Evolutionary conservation across 2,113 vertebrate species (phyloP).

Genomic region (Percopsis transmontana): DNA sequence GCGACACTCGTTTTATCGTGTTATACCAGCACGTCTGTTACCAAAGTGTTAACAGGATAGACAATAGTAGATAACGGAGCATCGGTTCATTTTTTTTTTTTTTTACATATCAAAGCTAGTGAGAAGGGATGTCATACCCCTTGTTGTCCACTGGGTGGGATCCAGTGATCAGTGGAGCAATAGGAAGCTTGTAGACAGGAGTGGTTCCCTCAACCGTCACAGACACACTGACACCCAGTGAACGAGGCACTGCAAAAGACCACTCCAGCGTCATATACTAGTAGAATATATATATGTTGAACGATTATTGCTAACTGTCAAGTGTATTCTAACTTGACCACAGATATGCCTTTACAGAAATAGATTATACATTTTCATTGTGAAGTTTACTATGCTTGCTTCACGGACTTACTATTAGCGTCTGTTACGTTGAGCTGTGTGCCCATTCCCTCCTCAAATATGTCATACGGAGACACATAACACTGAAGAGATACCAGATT

Average conservation of each 20-base stretch:
- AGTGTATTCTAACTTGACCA: no score
- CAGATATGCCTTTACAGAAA: no score
- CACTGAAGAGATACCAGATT: conserved; percentile 96
- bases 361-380: neutral
- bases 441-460: conserved; percentile 89
- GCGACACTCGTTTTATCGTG: no score
- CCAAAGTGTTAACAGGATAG: no score
- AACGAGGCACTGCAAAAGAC: conserved; percentile 83
- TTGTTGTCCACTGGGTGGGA: conserved; percentile 97
- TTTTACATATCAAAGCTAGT: no score
- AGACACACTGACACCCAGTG: conserved; percentile 88
- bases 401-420: conserved; percentile 72
- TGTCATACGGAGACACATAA: conserved; percentile 94
- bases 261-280: neutral
- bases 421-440: conserved; percentile 85
- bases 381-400: neutral
- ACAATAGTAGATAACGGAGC: no score
- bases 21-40: no score
- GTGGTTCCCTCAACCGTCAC: conserved; percentile 94
- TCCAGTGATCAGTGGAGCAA: conserved; percentile 94
- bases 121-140: conserved; percentile 78
- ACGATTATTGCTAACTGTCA: neutral
- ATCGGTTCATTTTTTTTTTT: no score
- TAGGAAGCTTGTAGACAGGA: conserved; percentile 91
- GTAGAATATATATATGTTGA: neutral